Conservation (phyloP, 2,797 vertebrate species). For the Zenarchopterus dispar region DNA sequence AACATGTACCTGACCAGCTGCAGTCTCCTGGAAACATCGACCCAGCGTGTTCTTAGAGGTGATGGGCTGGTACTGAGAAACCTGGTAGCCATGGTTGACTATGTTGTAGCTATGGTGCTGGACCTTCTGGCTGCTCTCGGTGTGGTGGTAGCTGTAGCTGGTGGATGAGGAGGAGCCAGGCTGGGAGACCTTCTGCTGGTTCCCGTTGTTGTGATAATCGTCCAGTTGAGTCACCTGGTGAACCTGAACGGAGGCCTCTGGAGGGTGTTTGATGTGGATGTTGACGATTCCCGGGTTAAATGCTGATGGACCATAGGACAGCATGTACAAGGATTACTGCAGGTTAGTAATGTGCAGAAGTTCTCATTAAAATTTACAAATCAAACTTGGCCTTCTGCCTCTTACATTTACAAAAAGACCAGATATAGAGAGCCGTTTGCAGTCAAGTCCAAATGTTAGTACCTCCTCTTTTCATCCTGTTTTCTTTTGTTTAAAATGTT, state of each 20-base stretch:
- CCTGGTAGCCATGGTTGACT: constrained; percentile 85
- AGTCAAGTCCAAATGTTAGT: too few relatives aligned
- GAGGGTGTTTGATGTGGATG: constrained; percentile 97
- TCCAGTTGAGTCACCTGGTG: constrained; percentile 97
- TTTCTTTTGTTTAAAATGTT: too few relatives aligned
- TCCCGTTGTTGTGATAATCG: constrained; percentile 77
- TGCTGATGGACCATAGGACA: constrained; percentile 71
- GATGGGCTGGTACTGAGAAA: constrained; percentile 89
- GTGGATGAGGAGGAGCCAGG: constrained; percentile 83
- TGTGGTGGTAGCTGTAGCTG: constrained; percentile 84
- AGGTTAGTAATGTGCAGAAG: neutral
- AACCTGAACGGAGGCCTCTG: constrained; percentile 96
- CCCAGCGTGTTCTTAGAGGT: constrained; percentile 91
- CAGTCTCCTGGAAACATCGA: constrained; percentile 97
- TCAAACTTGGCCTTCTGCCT: too few relatives aligned
- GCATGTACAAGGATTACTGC: neutral
- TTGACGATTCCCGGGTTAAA: constrained; percentile 92
- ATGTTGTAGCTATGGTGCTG: constrained; percentile 84
- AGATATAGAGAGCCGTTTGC: too few relatives aligned
- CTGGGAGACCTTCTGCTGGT: constrained; percentile 80
- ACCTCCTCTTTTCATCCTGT: too few relatives aligned
- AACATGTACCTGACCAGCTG: constrained; percentile 88
- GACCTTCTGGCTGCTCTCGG: constrained; percentile 87
- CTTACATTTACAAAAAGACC: too few relatives aligned
- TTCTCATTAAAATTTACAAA: too few relatives aligned